phyloP scores from a whole-genome alignment of 2,888 invertebrate species.

The Neoaliturus tenellus region DNA sequence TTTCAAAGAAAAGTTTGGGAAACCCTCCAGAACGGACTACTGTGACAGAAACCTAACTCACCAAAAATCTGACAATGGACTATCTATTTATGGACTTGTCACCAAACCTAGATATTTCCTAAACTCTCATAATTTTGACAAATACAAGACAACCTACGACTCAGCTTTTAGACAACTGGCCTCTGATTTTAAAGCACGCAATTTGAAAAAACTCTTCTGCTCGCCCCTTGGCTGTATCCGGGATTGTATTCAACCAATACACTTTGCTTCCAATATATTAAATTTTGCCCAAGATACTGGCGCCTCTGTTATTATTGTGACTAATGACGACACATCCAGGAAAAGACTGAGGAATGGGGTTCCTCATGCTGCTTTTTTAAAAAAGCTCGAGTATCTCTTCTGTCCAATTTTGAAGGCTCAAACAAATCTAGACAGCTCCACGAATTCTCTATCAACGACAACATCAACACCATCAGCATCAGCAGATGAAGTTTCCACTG shows the following conservation, averaged over 20 bases:
- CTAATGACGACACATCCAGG: background rate
- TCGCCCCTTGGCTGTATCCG: constrained; percentile 2
- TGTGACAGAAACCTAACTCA: background rate
- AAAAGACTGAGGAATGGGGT: background rate
- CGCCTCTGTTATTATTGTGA: background rate
- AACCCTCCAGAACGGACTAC: background rate
- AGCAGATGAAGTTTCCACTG: background rate
- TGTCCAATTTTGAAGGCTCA: background rate
- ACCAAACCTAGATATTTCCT: background rate
- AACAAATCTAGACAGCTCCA: background rate
- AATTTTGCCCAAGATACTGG: background rate
- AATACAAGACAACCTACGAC: background rate
- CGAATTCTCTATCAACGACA: background rate
- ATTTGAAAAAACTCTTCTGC: background rate
- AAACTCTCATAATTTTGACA: background rate
- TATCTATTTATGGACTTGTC: background rate
- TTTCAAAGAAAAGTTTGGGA: constrained; percentile 20
- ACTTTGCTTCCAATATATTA: background rate
- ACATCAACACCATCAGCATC: background rate
- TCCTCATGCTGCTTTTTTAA: background rate
- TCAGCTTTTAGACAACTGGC: background rate
- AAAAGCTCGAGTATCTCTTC: background rate
- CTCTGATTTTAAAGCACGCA: background rate
- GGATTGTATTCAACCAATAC: background rate
- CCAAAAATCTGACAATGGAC: background rate